Conservation (phyloP, 1,140 invertebrate species). For the Notospermus geniculatus region DNA sequence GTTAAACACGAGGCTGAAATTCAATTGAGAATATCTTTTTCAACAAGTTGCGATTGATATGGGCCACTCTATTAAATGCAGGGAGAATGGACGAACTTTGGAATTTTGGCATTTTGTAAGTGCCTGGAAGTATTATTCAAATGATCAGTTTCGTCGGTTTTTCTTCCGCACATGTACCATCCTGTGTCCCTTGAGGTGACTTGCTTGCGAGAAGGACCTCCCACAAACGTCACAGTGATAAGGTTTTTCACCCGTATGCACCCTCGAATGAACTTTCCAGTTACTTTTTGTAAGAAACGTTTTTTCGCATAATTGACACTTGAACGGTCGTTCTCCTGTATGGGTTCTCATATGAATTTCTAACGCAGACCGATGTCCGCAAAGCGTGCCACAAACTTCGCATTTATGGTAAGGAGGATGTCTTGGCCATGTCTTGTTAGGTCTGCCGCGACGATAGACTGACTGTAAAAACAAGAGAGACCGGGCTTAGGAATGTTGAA, state of each 20-base stretch:
- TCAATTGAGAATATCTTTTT: too few relatives aligned
- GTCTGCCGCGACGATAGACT: too few relatives aligned
- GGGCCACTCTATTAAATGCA: too few relatives aligned
- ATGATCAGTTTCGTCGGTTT: constrained; percentile 54
- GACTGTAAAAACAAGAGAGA: too few relatives aligned
- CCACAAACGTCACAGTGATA: constrained; percentile 36
- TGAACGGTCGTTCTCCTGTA: constrained; percentile 23
- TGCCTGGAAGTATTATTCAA: constrained; percentile 59
- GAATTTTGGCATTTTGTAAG: constrained; percentile 62
- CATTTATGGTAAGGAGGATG: too few relatives aligned
- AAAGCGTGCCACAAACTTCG: too few relatives aligned
- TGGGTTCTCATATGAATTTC: constrained; percentile 25
- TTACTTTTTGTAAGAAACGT: constrained; percentile 26
- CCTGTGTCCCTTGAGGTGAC: constrained; percentile 27
- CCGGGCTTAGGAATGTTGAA: too few relatives aligned
- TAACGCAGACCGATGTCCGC: too few relatives aligned
- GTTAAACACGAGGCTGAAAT: too few relatives aligned
- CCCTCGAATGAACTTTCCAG: constrained; percentile 31
- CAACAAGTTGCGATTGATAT: too few relatives aligned
- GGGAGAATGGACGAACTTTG: too few relatives aligned
- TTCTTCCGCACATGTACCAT: constrained; percentile 32
- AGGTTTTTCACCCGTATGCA: constrained; percentile 60
- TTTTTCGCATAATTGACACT: constrained; percentile 33
- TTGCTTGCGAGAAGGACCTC: constrained; percentile 30
- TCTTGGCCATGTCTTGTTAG: too few relatives aligned